phyloP scores from a whole-genome alignment of 2,888 invertebrate species.

The Linyphia triangularis region DNA sequence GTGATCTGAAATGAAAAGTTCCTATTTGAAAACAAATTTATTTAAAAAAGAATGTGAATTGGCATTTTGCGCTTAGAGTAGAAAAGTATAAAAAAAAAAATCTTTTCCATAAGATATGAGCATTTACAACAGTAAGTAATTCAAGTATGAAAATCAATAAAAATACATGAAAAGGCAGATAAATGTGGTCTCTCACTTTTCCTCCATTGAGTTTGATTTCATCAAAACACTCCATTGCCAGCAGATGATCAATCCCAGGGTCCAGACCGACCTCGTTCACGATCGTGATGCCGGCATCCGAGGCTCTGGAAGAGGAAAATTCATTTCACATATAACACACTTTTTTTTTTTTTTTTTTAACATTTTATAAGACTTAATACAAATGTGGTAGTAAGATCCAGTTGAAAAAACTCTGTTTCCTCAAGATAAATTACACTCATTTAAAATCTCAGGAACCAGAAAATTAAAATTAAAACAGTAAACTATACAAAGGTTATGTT shows the following conservation, averaged over 20 bases:
- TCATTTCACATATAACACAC: not conserved
- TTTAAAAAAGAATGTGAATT: too few relatives aligned
- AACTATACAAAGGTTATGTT: too few relatives aligned
- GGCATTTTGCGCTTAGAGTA: not conserved
- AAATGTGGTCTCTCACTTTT: constrained; percentile 81
- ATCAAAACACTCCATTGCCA: constrained; percentile 98
- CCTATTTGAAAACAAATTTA: not conserved
- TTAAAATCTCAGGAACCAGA: too few relatives aligned
- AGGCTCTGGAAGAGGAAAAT: constrained; percentile 84
- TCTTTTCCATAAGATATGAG: not conserved
- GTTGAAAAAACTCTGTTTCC: too few relatives aligned
- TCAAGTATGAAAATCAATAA: too few relatives aligned
- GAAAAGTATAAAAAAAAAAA: not conserved
- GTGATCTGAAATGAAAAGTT: constrained; percentile 83
- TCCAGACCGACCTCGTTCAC: constrained; percentile 98
- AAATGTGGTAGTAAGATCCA: too few relatives aligned
- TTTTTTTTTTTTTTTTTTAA: not conserved
- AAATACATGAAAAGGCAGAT: too few relatives aligned
- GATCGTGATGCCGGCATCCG: constrained; percentile 92
- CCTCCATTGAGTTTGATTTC: constrained; percentile 91
- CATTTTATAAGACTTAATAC: too few relatives aligned
- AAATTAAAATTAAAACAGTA: too few relatives aligned
- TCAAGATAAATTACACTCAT: too few relatives aligned
- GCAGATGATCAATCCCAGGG: constrained; percentile 98
- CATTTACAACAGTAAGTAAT: too few relatives aligned